Conservation (phyloP, 1,140 invertebrate genomes). For the Copidosoma floridanum region DNA sequence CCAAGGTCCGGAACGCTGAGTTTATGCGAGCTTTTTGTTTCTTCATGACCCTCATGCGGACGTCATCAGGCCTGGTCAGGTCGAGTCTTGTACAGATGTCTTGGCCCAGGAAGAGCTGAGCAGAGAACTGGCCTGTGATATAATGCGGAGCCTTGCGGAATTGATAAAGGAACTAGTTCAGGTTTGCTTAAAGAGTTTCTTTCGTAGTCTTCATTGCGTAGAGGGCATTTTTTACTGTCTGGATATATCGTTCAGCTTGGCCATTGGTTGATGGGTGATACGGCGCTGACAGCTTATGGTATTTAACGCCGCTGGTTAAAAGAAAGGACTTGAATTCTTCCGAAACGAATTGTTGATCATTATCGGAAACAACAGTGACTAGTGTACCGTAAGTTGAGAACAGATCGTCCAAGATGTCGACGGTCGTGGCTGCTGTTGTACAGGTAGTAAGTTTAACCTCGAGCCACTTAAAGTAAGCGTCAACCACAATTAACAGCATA, state of each 20-base stretch:
- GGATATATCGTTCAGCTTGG: not conserved
- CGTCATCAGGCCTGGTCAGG: not conserved
- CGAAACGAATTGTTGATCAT: slow-evolving; percentile 35
- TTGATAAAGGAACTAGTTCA: slow-evolving; percentile 29
- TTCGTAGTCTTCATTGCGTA: slow-evolving; percentile 13
- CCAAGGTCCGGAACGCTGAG: not conserved
- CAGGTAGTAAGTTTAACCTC: slow-evolving; percentile 21
- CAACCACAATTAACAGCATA: not conserved
- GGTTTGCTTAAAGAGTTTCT: too few relatives aligned
- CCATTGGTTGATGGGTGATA: not conserved
- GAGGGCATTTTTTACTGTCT: slow-evolving; percentile 34
- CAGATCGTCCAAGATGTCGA: slow-evolving; percentile 1
- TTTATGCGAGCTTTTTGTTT: not conserved
- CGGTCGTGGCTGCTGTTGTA: slow-evolving; percentile 23
- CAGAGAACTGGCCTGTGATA: too few relatives aligned
- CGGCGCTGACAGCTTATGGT: too few relatives aligned
- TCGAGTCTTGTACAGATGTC: slow-evolving; percentile 20
- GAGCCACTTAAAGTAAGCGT: not conserved
- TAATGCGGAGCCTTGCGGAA: slow-evolving; percentile 26
- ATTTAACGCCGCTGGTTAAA: slow-evolving; percentile 25
- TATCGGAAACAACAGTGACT: slow-evolving; percentile 36
- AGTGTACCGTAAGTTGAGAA: slow-evolving; percentile 20
- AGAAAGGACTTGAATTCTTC: slow-evolving; percentile 38
- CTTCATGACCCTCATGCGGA: too few relatives aligned
- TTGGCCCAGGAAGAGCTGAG: too few relatives aligned